These are phyloP conservation scores for Aplidium turbinatum DNA, from an alignment of 23 tunicate genomes.

Conservation along the genomic window DNA sequence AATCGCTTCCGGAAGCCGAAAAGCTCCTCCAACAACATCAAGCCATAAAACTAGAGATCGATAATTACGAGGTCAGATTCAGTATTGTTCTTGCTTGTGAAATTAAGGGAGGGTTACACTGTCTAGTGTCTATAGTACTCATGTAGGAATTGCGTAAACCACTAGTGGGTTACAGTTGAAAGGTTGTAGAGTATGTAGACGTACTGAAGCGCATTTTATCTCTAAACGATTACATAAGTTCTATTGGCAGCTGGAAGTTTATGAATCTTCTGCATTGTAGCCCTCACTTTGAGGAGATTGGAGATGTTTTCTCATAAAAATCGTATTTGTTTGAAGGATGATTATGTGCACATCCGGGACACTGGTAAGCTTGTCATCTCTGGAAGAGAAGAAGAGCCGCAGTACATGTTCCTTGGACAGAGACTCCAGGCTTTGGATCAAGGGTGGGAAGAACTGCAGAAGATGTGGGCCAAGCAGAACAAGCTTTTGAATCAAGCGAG, in stretches of 20 bases:
- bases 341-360: conserved; percentile 55
- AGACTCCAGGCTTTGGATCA: conserved; percentile 79
- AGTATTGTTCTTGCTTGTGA: background rate
- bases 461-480: conserved; percentile 89
- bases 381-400: conserved; percentile 82
- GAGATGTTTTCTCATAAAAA: too few relatives aligned
- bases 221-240: too few relatives aligned
- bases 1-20: conserved; percentile 92
- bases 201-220: too few relatives aligned
- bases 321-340: conserved; percentile 53
- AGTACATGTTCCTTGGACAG: conserved; percentile 92
- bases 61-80: conserved; percentile 70
- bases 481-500: conserved; percentile 70
- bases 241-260: background rate
- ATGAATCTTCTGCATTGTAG: background rate
- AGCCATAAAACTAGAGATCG: conserved; percentile 83
- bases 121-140: too few relatives aligned
- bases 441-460: conserved; percentile 90
- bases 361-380: conserved; percentile 69
- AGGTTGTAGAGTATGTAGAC: too few relatives aligned
- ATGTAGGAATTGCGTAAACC: too few relatives aligned
- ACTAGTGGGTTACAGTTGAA: too few relatives aligned
- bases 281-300: too few relatives aligned
- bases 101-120: too few relatives aligned
- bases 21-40: conserved; percentile 92